phyloP scores from a whole-genome alignment of 2,888 invertebrate species.

The Ophonus ardosiacus region DNA sequence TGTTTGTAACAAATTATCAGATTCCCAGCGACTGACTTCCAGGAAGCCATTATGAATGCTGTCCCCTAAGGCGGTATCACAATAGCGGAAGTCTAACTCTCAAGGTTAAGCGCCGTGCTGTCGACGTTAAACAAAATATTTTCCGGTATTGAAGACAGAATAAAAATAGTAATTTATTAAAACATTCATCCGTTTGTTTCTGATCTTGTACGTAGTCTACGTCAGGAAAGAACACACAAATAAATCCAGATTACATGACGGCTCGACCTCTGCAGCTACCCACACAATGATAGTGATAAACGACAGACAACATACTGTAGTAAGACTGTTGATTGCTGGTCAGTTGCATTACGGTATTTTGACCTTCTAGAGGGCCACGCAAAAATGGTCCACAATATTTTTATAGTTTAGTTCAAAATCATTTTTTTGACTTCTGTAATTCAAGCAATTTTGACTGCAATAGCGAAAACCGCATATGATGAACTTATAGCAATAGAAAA shows the following conservation, averaged over 20 bases:
- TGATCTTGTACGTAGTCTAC: constrained; percentile 50
- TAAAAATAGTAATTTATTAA: constrained; percentile 57
- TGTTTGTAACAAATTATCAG: constrained; percentile 60
- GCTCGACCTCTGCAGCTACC: constrained; percentile 41
- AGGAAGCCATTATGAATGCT: constrained; percentile 63
- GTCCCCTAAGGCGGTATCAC: constrained; percentile 65
- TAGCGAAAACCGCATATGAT: no score
- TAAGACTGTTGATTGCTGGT: constrained; percentile 1
- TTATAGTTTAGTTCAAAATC: no score
- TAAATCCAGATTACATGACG: constrained; percentile 59
- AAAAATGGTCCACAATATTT: no score
- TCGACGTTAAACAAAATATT: constrained; percentile 55
- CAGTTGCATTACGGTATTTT: neutral
- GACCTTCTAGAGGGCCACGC: no score
- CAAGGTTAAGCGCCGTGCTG: constrained; percentile 67
- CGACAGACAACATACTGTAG: no score
- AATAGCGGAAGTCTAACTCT: constrained; percentile 68
- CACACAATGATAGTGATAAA: constrained; percentile 7
- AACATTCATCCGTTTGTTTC: constrained; percentile 31
- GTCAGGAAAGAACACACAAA: constrained; percentile 43
- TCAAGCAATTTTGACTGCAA: no score
- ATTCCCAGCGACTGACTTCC: constrained; percentile 39
- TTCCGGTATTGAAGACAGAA: constrained; percentile 60
- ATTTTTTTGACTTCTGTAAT: no score
- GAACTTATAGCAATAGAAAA: no score